Evolutionary conservation across 1,140 invertebrate genomes (phyloP).

Genomic region (Trichogramma pretiosum): DNA sequence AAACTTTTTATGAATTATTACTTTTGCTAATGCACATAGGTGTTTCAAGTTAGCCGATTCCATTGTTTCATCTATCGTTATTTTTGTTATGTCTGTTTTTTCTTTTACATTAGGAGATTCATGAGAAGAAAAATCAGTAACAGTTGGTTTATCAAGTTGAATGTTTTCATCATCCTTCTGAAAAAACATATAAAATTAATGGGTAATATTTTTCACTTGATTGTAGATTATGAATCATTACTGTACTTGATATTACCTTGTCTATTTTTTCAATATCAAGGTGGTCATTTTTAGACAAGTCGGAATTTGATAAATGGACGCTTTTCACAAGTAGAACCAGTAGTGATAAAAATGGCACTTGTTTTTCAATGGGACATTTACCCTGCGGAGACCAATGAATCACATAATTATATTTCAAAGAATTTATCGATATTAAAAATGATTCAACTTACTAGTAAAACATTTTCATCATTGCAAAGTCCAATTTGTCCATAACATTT

Average conservation of each 20-base stretch:
- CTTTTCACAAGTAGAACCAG: constrained; percentile 18
- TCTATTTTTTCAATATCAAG: background rate
- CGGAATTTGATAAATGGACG: background rate
- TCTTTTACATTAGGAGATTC: too few relatives aligned
- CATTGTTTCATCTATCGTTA: too few relatives aligned
- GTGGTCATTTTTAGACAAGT: background rate
- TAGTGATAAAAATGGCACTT: constrained; percentile 16
- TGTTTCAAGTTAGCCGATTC: too few relatives aligned
- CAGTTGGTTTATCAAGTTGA: background rate
- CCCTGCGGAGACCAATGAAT: constrained; percentile 21
- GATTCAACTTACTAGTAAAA: constrained; percentile 19
- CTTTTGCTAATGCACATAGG: too few relatives aligned
- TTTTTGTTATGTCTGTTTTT: too few relatives aligned
- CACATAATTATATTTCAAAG: constrained; percentile 7
- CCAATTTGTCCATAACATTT: constrained; percentile 21
- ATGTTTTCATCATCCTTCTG: constrained; percentile 3
- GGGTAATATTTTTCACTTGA: background rate
- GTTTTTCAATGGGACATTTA: constrained; percentile 16
- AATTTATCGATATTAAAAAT: constrained; percentile 4
- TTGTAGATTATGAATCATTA: too few relatives aligned
- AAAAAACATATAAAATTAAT: background rate
- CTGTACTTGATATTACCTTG: too few relatives aligned
- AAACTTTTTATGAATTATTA: too few relatives aligned
- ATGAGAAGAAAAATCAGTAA: too few relatives aligned
- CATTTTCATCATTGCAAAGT: constrained; percentile 18